Base-by-base conservation (phyloP, 2,888 invertebrate genomes). In the Autographa pulchrina region DNA sequence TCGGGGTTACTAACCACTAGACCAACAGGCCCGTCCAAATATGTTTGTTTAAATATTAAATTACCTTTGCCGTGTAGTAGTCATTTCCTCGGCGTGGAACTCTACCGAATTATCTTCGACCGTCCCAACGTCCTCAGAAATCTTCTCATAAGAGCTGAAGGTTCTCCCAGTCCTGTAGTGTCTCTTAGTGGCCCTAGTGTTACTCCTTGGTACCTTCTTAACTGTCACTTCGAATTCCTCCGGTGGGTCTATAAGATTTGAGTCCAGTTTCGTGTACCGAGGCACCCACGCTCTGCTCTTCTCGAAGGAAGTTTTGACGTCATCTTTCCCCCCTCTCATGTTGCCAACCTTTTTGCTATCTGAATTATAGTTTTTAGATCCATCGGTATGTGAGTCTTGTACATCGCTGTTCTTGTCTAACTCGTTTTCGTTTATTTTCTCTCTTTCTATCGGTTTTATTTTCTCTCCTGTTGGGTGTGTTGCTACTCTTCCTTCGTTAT, bases 41-140 rank as follows among this genome's bases (percentile, higher is more conserved):
- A n/a, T n/a, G n/a, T n/a, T n/a, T n/a, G n/a, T n/a, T n/a, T n/a
- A n/a, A n/a, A n/a, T n/a, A n/a, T n/a, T n/a, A n/a, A n/a, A n/a
- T 9, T 65, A 65, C 5, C 59, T n/a, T 43, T 65, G 65, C 1
- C 38, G 25, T 1, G 59, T 25, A 6, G 41, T 41, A 16, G 31
- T 14, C 7, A 14, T 31, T 8, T 65, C n/a, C 43, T 65, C 59
- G 8, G 58, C 58, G 0, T 58, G n/a, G 8, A 48, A 43, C n/a
- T 65, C 65, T 2, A 59, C n/a, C 0, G 65, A 65, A 16, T 65
- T 65, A 5, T n/a, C 31, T 14, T 65, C 65, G 0, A 65, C 31
- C 5, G 58, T 32, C 9, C 41, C 65, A 0, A 25, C 65, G 1
- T 56, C 54, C 6, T 56, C 54, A 13, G 54, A 56, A 8, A 41